These are phyloP conservation scores for Epinotia demarniana DNA, from an alignment of 2,888 invertebrate species.

Conservation along the genomic window DNA sequence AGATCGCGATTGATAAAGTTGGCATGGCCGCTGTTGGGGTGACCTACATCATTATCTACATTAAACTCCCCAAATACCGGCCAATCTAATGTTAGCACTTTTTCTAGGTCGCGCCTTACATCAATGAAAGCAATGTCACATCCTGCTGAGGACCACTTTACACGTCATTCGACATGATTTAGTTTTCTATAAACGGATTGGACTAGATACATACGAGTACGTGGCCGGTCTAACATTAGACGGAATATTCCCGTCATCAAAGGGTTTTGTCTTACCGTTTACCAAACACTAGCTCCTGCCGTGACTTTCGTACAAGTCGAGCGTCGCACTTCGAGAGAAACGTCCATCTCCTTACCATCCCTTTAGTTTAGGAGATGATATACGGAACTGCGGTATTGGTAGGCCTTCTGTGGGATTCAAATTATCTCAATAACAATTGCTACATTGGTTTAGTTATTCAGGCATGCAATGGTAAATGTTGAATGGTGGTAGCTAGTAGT, in stretches of 20 bases:
- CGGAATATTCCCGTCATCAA: not conserved
- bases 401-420: too few relatives aligned
- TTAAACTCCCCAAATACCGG: conserved; percentile 38
- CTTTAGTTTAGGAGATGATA: too few relatives aligned
- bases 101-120: conserved; percentile 40
- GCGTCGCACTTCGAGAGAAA: too few relatives aligned
- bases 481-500: too few relatives aligned
- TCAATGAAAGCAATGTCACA: conserved; percentile 41
- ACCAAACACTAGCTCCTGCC: not conserved
- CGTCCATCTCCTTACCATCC: too few relatives aligned
- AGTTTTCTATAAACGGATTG: conserved; percentile 7
- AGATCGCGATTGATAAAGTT: conserved; percentile 22
- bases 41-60: conserved; percentile 43
- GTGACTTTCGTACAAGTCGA: not conserved
- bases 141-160: conserved; percentile 18
- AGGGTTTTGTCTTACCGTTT: not conserved
- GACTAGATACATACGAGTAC: conserved; percentile 1
- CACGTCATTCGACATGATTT: not conserved
- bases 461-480: too few relatives aligned
- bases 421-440: too few relatives aligned
- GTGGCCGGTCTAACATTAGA: not conserved
- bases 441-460: too few relatives aligned
- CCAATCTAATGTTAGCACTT: conserved; percentile 28
- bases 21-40: conserved; percentile 35
- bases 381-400: too few relatives aligned